These are phyloP conservation scores for Tetropium fuscum DNA, from an alignment of 2,888 invertebrate species.

Conservation along the genomic window DNA sequence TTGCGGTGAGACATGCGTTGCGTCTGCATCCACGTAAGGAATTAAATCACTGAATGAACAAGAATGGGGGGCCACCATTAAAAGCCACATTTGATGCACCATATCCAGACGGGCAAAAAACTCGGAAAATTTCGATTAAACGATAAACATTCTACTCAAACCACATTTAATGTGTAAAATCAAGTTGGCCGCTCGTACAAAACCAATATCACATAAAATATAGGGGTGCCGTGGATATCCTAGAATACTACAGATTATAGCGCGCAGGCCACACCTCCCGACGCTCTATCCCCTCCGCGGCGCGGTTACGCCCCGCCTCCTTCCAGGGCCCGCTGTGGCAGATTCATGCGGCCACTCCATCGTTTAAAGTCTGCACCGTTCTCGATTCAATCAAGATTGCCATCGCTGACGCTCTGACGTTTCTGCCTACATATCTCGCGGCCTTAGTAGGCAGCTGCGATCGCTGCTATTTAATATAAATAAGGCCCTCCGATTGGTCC, in stretches of 20 bases:
- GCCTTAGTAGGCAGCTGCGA: constrained; percentile 5
- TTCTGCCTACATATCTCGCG: not conserved
- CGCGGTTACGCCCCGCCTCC: constrained; percentile 46
- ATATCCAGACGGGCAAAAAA: constrained; percentile 42
- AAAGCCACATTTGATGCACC: constrained; percentile 42
- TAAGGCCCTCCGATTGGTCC: no score
- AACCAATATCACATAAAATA: constrained; percentile 56
- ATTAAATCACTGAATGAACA: constrained; percentile 36
- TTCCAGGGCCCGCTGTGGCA: constrained; percentile 40
- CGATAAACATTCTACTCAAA: constrained; percentile 52
- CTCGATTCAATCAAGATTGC: constrained; percentile 10
- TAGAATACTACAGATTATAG: constrained; percentile 47
- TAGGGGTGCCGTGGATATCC: constrained; percentile 42
- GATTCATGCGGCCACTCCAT: constrained; percentile 30
- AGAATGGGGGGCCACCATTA: constrained; percentile 27
- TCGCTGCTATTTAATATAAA: no score
- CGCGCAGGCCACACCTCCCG: constrained; percentile 49
- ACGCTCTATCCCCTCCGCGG: constrained; percentile 44
- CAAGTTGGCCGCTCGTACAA: constrained; percentile 56
- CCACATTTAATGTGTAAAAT: constrained; percentile 60
- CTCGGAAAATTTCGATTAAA: constrained; percentile 54
- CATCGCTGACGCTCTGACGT: constrained; percentile 2
- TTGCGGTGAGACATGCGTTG: not conserved
- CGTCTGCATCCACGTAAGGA: not conserved
- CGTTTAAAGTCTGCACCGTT: not conserved